Conservation (phyloP, 2,888 invertebrate species). For the Nymphalis c-album region DNA sequence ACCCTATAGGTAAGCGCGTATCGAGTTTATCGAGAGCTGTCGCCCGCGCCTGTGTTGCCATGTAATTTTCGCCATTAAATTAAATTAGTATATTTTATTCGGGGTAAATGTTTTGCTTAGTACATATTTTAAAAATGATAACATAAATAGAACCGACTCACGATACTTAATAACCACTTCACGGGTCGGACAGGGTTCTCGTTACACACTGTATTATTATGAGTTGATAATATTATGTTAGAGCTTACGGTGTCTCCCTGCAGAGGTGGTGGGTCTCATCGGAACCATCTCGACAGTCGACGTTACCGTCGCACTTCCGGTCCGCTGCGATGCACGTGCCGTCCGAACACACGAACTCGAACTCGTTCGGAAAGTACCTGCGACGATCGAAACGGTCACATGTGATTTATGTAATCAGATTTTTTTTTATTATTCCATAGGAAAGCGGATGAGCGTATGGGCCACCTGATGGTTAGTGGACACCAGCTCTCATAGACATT, state of each 20-base stretch:
- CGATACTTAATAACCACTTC: too few species aligned
- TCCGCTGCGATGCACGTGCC: constrained; percentile 63
- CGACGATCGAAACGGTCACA: not conserved
- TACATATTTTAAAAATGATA: too few species aligned
- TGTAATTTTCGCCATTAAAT: not conserved
- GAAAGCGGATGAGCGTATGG: too few species aligned
- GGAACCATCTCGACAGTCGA: constrained; percentile 64
- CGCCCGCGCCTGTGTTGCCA: not conserved
- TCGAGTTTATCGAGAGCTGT: not conserved
- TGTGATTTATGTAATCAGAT: too few species aligned
- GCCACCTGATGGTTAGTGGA: too few species aligned
- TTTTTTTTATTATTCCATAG: too few species aligned
- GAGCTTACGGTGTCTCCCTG: constrained; percentile 52
- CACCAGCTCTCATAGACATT: too few species aligned
- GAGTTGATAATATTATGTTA: not conserved
- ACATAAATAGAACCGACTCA: too few species aligned
- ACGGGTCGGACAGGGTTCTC: not conserved
- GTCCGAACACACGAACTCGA: constrained; percentile 61
- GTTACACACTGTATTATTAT: not conserved
- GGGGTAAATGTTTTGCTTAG: too few species aligned
- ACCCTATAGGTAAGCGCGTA: too few species aligned
- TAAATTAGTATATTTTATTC: too few species aligned
- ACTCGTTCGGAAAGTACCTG: constrained; percentile 46
- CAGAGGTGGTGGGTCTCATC: constrained; percentile 66
- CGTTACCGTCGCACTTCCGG: constrained; percentile 62